Evolutionary conservation across 2,113 vertebrate species (phyloP).

Genomic region (Nerophis lumbriciformis): DNA sequence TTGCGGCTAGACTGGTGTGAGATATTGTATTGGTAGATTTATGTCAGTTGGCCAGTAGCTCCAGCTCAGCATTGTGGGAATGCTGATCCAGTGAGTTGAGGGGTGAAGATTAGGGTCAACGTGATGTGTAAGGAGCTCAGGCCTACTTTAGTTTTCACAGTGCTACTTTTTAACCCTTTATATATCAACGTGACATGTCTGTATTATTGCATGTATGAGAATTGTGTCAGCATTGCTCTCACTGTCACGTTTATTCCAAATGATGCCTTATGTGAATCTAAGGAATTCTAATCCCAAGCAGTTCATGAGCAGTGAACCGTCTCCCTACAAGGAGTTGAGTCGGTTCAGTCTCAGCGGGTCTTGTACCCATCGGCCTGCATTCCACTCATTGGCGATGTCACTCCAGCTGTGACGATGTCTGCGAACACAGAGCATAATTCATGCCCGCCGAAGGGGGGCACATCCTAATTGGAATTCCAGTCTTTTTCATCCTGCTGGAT

Average conservation of each 20-base stretch:
- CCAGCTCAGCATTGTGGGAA: constrained; percentile 43
- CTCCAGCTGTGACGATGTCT: constrained; percentile 65
- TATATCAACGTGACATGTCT: background rate
- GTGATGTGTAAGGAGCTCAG: constrained; percentile 55
- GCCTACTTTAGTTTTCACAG: constrained; percentile 24
- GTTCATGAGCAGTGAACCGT: constrained; percentile 38
- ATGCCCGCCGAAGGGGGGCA: constrained; percentile 59
- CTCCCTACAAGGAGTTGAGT: constrained; percentile 45
- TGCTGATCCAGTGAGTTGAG: constrained; percentile 57
- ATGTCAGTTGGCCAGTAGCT: constrained; percentile 39
- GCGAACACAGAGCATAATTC: constrained; percentile 71
- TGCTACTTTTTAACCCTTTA: background rate
- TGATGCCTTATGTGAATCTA: constrained; percentile 28
- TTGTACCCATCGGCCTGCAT: constrained; percentile 51
- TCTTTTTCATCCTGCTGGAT: constrained; percentile 46
- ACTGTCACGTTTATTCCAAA: constrained; percentile 22
- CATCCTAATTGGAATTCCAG: constrained; percentile 72
- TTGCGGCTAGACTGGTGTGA: constrained; percentile 2
- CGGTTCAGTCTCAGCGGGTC: constrained; percentile 62
- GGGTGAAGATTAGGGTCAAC: constrained; percentile 60
- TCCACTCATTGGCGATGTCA: constrained; percentile 59
- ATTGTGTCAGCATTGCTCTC: constrained; percentile 17
- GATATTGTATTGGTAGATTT: constrained; percentile 39
- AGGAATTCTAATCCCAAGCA: constrained; percentile 46
- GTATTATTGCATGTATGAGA: background rate